Base-by-base conservation (phyloP, 2,797 vertebrate genomes). In the Loriculus beryllinus region DNA sequence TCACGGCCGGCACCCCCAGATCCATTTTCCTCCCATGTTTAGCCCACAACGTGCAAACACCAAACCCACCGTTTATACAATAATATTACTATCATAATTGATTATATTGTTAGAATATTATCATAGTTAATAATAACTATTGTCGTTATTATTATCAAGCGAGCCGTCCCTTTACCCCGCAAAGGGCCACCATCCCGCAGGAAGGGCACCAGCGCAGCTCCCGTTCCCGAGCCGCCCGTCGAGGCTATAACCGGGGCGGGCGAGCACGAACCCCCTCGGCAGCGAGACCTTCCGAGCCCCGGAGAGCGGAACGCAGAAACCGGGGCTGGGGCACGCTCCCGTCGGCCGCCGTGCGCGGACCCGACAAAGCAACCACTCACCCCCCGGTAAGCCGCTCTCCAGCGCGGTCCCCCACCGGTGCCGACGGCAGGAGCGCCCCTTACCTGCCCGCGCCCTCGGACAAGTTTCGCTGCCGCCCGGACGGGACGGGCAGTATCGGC, bases 11-110 rank as follows among this genome's bases (percentile, higher is more conserved):
- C 37, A 1, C 49, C 26, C 22, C 10, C 40, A 25, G 43, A 40
- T 67, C 67, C 12, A 25, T 69, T 35, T 7, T 6, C n/a, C 9
- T 6, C 54, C 4, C 52, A 2, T 23, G 33, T 4, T 9, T 0
- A 45, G 37, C 49, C 23, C 71, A 0, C 49, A 16, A 0, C 16
- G 11, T 0, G 42, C 39, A 0, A 47, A 14, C 6, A 5, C 10
- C 56, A 22, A 33, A 48, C 6, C 2, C 37, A 3, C 4, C 7
- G 4, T 0, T 35, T 2, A 17, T 0, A 10, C 5, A 56, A 57
- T 25, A 57, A 35, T 23, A 25, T 25, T 57, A 35, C 14, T 25
- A 35, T 6, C 9, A 35, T 25, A 57, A 56, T 56, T 35, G 35
- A 35, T 23, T 15, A 56, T 5, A 33, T 56, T 16, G 9, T 33